Evolutionary conservation across 2,113 vertebrate species (phyloP).

Genomic region (Odocoileus virginianus): DNA sequence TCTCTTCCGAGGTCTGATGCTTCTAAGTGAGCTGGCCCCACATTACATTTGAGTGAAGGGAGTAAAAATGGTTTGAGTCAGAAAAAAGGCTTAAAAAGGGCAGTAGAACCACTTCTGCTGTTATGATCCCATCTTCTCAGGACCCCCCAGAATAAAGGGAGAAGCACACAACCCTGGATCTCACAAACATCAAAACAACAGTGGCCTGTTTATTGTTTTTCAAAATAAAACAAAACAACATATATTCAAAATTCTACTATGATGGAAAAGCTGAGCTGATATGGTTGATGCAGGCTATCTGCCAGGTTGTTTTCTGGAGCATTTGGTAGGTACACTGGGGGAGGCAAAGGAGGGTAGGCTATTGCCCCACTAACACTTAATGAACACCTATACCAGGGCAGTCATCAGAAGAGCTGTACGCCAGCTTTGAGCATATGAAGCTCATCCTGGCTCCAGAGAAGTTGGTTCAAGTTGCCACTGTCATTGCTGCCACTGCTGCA

Average conservation of each 20-base stretch:
- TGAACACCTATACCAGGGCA: slow-evolving; percentile 9
- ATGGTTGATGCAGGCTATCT: not conserved
- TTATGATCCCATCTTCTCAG: not conserved
- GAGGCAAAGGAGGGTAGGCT: not conserved
- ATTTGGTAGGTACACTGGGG: not conserved
- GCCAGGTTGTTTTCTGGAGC: not conserved
- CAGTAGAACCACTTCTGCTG: not conserved
- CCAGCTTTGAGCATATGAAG: slow-evolving; percentile 83
- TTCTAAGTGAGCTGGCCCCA: not conserved
- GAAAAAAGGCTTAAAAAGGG: not conserved
- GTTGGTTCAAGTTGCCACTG: slow-evolving; percentile 68
- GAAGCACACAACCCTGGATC: not conserved
- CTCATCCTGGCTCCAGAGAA: slow-evolving; percentile 83
- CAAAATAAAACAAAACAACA: slow-evolving; percentile 4
- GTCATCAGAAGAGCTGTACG: slow-evolving; percentile 82
- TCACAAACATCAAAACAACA: slow-evolving; percentile 46
- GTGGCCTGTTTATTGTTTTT: slow-evolving; percentile 62
- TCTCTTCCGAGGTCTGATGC: not conserved
- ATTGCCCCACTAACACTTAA: not conserved
- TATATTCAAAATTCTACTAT: slow-evolving; percentile 13
- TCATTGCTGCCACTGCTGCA: slow-evolving; percentile 21
- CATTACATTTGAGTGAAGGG: not conserved
- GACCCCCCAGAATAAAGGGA: not conserved
- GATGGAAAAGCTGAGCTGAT: slow-evolving; percentile 15
- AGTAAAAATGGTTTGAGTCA: not conserved